Percentiles rank a stretch among this genome's conserved stretches.
Evolutionary conservation across 2,888 invertebrate species (phyloP).

Genomic region (Syrphus vitripennis): DNA sequence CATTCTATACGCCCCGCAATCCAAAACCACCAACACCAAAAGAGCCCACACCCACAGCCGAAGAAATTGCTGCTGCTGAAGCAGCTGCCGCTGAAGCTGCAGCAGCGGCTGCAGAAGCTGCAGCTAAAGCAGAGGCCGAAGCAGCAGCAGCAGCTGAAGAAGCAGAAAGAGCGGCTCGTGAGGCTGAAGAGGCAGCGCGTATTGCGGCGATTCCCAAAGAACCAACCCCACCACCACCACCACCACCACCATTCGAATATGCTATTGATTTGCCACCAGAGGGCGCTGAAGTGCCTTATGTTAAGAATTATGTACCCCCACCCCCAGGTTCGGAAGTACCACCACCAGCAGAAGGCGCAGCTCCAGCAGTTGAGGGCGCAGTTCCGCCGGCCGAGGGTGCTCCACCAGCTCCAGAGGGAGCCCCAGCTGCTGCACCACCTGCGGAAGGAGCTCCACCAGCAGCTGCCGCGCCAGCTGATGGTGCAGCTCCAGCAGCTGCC

Average conservation of each 20-base stretch:
- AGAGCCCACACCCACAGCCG: slow-evolving; percentile 79
- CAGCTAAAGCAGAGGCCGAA: slow-evolving; percentile 73
- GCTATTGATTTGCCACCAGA: slow-evolving; percentile 81
- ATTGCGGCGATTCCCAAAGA: slow-evolving; percentile 75
- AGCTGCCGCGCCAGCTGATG: slow-evolving; percentile 67
- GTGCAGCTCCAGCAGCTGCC: slow-evolving; percentile 73
- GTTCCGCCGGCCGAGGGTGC: slow-evolving; percentile 77
- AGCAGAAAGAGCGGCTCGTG: slow-evolving; percentile 70
- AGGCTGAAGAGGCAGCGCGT: slow-evolving; percentile 58
- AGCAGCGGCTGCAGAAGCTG: slow-evolving; percentile 74
- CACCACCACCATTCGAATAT: slow-evolving; percentile 81
- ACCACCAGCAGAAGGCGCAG: slow-evolving; percentile 73
- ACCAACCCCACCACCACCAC: slow-evolving; percentile 80
- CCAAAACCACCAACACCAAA: slow-evolving; percentile 81
- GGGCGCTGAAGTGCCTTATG: slow-evolving; percentile 81
- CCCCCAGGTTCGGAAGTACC: slow-evolving; percentile 77
- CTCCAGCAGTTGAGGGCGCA: slow-evolving; percentile 76
- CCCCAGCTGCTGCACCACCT: slow-evolving; percentile 72
- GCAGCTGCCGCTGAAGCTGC: slow-evolving; percentile 77
- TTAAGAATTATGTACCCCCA: slow-evolving; percentile 80
- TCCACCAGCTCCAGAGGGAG: slow-evolving; percentile 73
- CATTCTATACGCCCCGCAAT: slow-evolving; percentile 80
- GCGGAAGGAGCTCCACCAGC: slow-evolving; percentile 73
- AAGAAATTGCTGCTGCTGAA: slow-evolving; percentile 79
- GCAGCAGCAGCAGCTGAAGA: slow-evolving; percentile 76